phyloP scores from a whole-genome alignment of 2,888 invertebrate species.

The Hydrotaea diabolus region DNA sequence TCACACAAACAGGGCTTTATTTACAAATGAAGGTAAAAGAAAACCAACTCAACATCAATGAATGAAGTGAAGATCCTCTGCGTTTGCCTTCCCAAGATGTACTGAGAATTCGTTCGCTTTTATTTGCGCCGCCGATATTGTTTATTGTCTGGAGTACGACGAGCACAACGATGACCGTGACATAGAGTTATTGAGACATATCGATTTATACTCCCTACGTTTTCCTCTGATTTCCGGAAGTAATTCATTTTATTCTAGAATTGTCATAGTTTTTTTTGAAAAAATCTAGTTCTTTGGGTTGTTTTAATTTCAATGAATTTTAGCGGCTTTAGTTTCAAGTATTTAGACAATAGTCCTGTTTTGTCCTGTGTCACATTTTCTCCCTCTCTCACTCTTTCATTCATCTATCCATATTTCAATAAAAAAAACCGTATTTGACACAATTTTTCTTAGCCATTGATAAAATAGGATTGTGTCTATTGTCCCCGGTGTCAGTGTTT shows the following conservation, averaged over 20 bases:
- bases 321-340: conserved; percentile 31
- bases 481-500: conserved; percentile 40
- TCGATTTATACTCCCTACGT: neutral
- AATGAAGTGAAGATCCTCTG: conserved; percentile 15
- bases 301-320: conserved; percentile 18
- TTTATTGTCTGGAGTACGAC: neutral
- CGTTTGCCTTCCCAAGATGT: conserved; percentile 10
- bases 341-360: conserved; percentile 38
- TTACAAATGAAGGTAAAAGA: neutral
- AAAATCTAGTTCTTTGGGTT: neutral
- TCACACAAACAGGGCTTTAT: neutral
- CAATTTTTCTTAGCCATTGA: conserved; percentile 35
- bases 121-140: conserved; percentile 54
- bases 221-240: conserved; percentile 49
- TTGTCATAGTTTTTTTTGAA: neutral
- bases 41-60: conserved; percentile 28
- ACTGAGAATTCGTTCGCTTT: conserved; percentile 54
- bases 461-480: conserved; percentile 12
- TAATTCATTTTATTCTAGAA: conserved; percentile 45
- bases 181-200: conserved; percentile 39
- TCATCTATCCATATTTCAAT: neutral
- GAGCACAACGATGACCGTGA: conserved; percentile 40
- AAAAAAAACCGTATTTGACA: conserved; percentile 47
- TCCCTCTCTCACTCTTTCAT: conserved; percentile 26
- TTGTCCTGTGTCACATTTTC: conserved; percentile 26